Evolutionary conservation across 2,113 vertebrate genomes (phyloP).

Genomic region (Misgurnus anguillicaudatus): DNA sequence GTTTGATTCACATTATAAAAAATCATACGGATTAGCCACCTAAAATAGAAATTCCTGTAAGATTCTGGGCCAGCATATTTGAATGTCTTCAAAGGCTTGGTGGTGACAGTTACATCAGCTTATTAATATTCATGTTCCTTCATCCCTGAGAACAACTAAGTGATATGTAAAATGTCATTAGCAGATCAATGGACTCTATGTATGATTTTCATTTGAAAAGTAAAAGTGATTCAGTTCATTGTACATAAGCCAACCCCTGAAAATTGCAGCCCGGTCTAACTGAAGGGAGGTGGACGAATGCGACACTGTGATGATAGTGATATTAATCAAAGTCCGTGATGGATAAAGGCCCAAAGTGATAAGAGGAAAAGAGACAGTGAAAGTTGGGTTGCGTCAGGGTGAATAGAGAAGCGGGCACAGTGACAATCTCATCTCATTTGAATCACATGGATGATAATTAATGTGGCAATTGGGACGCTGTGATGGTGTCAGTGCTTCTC

Average conservation of each 20-base stretch:
- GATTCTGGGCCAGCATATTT: no score
- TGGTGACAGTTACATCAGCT: no score
- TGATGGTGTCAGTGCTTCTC: slow-evolving; percentile 26
- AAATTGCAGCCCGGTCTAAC: slow-evolving; percentile 1
- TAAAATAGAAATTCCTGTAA: no score
- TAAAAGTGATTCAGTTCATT: background rate
- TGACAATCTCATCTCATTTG: slow-evolving; percentile 36
- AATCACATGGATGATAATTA: slow-evolving; percentile 52
- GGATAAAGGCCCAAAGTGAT: background rate
- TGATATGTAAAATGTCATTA: background rate
- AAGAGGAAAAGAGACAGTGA: background rate
- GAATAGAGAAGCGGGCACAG: slow-evolving; percentile 20
- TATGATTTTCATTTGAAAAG: background rate
- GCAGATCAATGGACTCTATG: background rate
- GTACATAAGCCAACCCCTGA: background rate
- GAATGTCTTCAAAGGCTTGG: no score
- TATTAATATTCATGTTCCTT: no score
- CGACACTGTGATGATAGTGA: background rate
- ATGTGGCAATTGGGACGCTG: slow-evolving; percentile 27
- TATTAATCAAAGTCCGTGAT: background rate
- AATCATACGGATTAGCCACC: no score
- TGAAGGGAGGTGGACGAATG: background rate
- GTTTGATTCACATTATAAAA: no score
- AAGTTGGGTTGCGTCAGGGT: slow-evolving; percentile 10
- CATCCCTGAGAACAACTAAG: background rate